Conservation (phyloP, 2,113 vertebrate genomes). For the Progne subis region DNA sequence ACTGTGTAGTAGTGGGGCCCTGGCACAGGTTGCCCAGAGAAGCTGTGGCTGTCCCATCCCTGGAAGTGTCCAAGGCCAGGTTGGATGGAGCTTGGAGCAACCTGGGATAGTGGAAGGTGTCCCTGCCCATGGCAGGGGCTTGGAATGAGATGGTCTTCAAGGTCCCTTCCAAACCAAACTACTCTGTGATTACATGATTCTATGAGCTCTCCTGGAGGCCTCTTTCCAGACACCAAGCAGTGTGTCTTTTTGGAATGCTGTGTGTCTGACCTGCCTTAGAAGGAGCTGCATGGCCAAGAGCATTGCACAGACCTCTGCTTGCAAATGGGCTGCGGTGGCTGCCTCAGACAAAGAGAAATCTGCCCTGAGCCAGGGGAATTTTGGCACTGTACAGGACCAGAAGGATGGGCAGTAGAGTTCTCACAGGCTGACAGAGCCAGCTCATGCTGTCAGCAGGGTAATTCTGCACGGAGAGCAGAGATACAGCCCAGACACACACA, state of each 20-base stretch:
- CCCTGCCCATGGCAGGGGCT: neutral
- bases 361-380: neutral
- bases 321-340: fast-evolving
- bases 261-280: neutral
- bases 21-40: neutral
- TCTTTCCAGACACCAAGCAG: neutral
- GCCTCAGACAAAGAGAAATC: neutral
- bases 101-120: neutral
- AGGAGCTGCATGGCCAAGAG: neutral
- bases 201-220: neutral
- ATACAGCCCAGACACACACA: fast-evolving
- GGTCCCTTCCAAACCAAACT: neutral
- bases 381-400: neutral
- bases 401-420: neutral
- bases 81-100: fast-evolving
- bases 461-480: neutral
- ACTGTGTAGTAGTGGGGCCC: fast-evolving
- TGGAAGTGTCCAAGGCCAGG: neutral
- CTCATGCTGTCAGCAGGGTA: neutral
- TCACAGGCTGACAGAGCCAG: neutral
- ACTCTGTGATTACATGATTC: neutral
- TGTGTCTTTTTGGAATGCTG: neutral
- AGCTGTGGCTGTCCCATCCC: neutral
- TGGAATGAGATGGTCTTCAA: neutral
- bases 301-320: neutral